phyloP scores from a whole-genome alignment of 2,113 vertebrate species.

The Gallinago media region DNA sequence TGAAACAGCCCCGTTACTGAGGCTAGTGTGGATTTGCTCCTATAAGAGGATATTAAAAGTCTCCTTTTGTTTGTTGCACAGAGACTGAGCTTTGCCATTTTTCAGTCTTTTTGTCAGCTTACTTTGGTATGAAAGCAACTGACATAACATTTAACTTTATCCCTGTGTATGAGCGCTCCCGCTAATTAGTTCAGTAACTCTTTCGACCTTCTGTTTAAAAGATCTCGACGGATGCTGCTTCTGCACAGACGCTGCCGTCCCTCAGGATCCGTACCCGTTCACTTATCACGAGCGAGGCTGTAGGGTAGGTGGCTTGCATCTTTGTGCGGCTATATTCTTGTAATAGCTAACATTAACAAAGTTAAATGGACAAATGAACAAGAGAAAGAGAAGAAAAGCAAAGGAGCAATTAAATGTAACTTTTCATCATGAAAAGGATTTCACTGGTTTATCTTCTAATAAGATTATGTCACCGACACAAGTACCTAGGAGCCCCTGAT shows the following conservation, averaged over 20 bases:
- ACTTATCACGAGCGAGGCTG: rapidly evolving
- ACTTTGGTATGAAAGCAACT: neutral
- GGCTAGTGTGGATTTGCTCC: neutral
- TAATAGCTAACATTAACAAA: constrained; percentile 70
- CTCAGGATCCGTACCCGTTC: neutral
- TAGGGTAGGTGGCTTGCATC: neutral
- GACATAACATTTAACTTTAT: constrained; percentile 29
- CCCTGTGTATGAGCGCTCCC: neutral
- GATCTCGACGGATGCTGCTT: neutral
- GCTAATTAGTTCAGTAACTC: constrained; percentile 40
- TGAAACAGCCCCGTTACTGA: neutral
- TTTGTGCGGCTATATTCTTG: constrained; percentile 50
- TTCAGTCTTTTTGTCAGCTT: neutral
- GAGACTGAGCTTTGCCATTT: neutral
- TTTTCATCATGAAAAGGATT: constrained; percentile 87
- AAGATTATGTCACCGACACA: constrained; percentile 92
- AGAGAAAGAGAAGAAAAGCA: constrained; percentile 57
- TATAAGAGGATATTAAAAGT: neutral
- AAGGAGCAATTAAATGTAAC: constrained; percentile 84
- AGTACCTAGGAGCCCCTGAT: constrained; percentile 88
- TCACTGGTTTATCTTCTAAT: constrained; percentile 92
- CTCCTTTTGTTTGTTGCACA: neutral
- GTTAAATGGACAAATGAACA: constrained; percentile 70
- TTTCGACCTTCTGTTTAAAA: constrained; percentile 3
- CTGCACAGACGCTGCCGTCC: neutral